phyloP scores from a whole-genome alignment of 2,113 vertebrate genomes.

The Cacatua alba region DNA sequence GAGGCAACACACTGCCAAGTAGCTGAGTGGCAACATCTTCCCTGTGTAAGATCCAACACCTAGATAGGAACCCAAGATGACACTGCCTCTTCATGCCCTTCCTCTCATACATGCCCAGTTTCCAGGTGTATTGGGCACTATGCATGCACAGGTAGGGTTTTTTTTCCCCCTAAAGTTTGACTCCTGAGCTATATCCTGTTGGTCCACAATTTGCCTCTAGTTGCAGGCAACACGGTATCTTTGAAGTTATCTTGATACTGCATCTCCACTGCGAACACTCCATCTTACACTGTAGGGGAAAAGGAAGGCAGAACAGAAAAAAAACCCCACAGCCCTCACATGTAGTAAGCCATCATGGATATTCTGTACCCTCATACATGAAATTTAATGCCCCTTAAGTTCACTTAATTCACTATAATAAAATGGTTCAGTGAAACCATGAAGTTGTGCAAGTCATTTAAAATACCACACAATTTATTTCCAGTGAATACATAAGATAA shows the following conservation, averaged over 20 bases:
- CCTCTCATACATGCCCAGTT: neutral
- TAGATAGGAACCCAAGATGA: neutral
- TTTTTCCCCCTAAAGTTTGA: neutral
- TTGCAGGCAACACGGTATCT: neutral
- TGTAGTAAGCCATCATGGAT: neutral
- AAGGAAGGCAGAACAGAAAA: neutral
- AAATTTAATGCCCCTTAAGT: neutral
- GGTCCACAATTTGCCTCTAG: neutral
- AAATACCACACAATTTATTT: conserved; percentile 10
- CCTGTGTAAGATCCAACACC: neutral
- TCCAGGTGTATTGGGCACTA: neutral
- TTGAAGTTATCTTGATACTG: neutral
- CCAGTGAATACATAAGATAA: conserved; percentile 10
- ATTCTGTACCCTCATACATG: neutral
- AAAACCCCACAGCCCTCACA: neutral
- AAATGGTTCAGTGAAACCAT: neutral
- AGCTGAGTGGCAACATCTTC: neutral
- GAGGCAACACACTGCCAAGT: neutral
- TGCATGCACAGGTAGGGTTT: accelerated
- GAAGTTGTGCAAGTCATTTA: conserved; percentile 9
- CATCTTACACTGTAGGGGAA: neutral
- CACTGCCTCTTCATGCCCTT: neutral
- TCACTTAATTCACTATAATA: neutral
- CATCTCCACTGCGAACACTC: neutral
- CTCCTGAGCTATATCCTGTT: neutral